These are phyloP conservation scores for Bembecia ichneumoniformis DNA, from an alignment of 2,888 invertebrate genomes.

Conservation along the genomic window DNA sequence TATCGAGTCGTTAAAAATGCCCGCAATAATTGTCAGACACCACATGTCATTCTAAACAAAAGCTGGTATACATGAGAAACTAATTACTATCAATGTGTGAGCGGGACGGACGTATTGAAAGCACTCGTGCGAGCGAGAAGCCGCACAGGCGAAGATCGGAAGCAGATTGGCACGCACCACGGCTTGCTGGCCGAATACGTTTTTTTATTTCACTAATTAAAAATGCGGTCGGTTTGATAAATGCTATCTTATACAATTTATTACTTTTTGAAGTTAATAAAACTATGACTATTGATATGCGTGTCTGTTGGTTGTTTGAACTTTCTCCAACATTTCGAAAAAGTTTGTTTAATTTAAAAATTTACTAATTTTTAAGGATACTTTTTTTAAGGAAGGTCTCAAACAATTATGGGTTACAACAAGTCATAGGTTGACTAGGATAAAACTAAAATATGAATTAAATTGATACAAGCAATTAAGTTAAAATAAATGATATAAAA, in stretches of 20 bases:
- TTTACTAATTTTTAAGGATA: no score
- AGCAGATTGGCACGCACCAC: conserved; percentile 64
- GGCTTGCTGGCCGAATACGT: conserved; percentile 56
- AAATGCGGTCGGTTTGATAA: conserved; percentile 58
- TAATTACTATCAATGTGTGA: conserved; percentile 45
- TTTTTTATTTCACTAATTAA: conserved; percentile 53
- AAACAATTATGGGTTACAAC: no score
- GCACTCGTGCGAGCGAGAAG: conserved; percentile 23
- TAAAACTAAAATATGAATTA: no score
- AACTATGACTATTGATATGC: conserved; percentile 6
- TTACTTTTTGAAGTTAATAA: conserved; percentile 29
- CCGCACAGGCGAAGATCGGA: conserved; percentile 45
- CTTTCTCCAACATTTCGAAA: no score
- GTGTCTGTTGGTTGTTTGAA: neutral
- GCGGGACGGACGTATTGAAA: conserved; percentile 22
- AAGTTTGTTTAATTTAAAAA: no score
- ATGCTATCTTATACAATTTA: conserved; percentile 53
- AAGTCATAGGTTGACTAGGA: no score
- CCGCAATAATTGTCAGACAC: conserved; percentile 51
- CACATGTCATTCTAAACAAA: conserved; percentile 68
- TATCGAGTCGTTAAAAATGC: conserved; percentile 35
- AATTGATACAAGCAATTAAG: no score
- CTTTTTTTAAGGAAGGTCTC: no score
- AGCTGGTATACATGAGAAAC: conserved; percentile 59
- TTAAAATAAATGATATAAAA: no score